Conservation (phyloP, 2,113 vertebrate genomes). For the Grantiella picta region DNA sequence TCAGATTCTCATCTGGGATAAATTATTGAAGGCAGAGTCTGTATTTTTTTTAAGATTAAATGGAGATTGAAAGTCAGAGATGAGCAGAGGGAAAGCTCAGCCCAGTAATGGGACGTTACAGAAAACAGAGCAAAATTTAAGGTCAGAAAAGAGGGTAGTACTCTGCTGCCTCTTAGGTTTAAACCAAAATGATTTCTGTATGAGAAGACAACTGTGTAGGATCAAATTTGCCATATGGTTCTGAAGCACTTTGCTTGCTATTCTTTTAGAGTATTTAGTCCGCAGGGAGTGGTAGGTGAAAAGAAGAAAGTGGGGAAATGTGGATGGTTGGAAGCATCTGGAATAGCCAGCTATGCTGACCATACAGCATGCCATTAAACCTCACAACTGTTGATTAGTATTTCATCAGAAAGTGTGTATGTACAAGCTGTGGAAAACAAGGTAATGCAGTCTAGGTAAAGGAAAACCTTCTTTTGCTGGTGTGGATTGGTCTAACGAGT, state of each 20-base stretch:
- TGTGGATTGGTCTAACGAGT: not conserved
- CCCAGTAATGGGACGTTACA: not conserved
- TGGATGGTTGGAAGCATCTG: not conserved
- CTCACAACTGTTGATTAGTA: not conserved
- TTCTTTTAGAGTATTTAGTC: not conserved
- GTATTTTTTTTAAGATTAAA: not conserved
- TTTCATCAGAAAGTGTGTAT: not conserved
- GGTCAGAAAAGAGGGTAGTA: not conserved
- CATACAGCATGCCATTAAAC: not conserved
- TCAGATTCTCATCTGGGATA: slow-evolving; percentile 42
- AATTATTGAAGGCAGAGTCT: slow-evolving; percentile 23
- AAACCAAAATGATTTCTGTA: not conserved
- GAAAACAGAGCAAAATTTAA: not conserved
- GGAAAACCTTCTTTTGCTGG: not conserved
- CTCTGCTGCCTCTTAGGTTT: not conserved
- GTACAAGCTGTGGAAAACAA: not conserved
- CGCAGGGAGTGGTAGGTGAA: not conserved
- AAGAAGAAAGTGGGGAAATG: not conserved
- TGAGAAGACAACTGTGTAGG: not conserved
- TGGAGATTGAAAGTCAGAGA: slow-evolving; percentile 6
- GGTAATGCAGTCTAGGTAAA: not conserved
- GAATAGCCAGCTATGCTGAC: not conserved
- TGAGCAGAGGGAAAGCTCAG: not conserved
- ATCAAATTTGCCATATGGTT: not conserved
- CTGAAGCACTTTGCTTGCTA: not conserved